Evolutionary conservation across 1,140 invertebrate species (phyloP).

Genomic region (Lineus longissimus): DNA sequence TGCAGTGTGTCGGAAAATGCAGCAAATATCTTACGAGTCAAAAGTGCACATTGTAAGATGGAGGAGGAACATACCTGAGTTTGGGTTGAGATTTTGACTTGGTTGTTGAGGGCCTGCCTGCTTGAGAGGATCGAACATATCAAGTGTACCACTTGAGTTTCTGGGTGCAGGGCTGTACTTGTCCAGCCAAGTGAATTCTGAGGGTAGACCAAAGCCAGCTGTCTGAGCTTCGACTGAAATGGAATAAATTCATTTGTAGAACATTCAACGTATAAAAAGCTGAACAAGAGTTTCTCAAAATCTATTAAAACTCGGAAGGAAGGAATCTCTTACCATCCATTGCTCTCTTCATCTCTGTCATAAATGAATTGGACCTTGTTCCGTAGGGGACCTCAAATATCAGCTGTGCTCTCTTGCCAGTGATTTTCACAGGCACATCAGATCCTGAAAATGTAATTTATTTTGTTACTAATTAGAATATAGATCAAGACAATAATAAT

Average conservation of each 20-base stretch:
- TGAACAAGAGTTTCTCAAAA: too few species aligned
- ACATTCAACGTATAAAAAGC: too few species aligned
- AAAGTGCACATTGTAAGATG: too few species aligned
- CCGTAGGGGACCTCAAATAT: constrained; percentile 65
- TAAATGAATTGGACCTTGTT: constrained; percentile 63
- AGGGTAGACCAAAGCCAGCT: constrained; percentile 43
- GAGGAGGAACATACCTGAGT: too few species aligned
- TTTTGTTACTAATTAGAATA: too few species aligned
- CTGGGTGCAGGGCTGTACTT: constrained; percentile 28
- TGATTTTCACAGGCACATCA: constrained; percentile 62
- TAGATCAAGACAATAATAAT: too few species aligned
- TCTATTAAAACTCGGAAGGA: too few species aligned
- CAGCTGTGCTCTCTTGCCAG: constrained; percentile 59
- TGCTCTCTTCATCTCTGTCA: constrained; percentile 57
- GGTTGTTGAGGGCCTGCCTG: too few species aligned
- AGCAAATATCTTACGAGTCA: too few species aligned
- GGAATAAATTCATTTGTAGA: constrained; percentile 10
- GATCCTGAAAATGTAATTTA: constrained; percentile 46
- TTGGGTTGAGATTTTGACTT: too few species aligned
- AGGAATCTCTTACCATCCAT: constrained; percentile 60
- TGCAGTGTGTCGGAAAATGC: too few species aligned
- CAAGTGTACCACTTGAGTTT: constrained; percentile 32
- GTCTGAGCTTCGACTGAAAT: constrained; percentile 41
- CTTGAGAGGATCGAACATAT: constrained; percentile 40
- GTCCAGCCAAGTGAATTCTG: constrained; percentile 51